Evolutionary conservation across 2,797 vertebrate species (phyloP).

Genomic region (Percopsis omiscomaycus): DNA sequence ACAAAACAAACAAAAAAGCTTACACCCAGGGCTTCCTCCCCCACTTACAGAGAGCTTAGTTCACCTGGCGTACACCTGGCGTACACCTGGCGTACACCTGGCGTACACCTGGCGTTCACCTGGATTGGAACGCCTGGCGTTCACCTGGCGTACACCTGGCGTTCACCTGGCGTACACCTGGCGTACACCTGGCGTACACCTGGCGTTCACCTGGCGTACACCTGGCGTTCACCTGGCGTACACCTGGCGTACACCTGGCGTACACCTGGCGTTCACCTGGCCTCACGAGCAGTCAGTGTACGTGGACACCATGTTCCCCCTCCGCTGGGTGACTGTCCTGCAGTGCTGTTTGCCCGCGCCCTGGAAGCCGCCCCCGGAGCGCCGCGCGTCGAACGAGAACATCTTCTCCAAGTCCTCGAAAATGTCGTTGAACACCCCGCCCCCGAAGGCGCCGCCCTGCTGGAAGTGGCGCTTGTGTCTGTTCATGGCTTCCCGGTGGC

Average conservation of each 20-base stretch:
- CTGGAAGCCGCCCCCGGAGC: constrained; percentile 82
- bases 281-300: constrained; percentile 84
- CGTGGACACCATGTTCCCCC: constrained; percentile 97
- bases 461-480: constrained; percentile 65
- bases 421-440: constrained; percentile 86
- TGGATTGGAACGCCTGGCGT: too few relatives aligned
- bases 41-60: not conserved
- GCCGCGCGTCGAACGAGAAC: constrained; percentile 88
- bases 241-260: too few relatives aligned
- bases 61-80: too few relatives aligned
- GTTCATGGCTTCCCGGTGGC: constrained; percentile 66
- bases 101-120: too few relatives aligned
- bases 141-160: too few relatives aligned
- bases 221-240: too few relatives aligned
- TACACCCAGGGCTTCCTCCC: constrained; percentile 22
- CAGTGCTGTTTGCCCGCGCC: constrained; percentile 90
- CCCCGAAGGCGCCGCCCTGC: constrained; percentile 59
- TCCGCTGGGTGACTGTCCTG: constrained; percentile 93
- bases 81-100: too few relatives aligned
- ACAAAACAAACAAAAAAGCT: constrained; percentile 3
- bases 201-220: too few relatives aligned
- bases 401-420: constrained; percentile 98
- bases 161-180: too few relatives aligned
- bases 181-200: too few relatives aligned
- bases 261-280: too few relatives aligned